A percentile compares a stretch with the other conserved stretches of the same genome.
Conservation (phyloP, 2,113 vertebrate genomes). For the Stegostoma tigrinum region DNA sequence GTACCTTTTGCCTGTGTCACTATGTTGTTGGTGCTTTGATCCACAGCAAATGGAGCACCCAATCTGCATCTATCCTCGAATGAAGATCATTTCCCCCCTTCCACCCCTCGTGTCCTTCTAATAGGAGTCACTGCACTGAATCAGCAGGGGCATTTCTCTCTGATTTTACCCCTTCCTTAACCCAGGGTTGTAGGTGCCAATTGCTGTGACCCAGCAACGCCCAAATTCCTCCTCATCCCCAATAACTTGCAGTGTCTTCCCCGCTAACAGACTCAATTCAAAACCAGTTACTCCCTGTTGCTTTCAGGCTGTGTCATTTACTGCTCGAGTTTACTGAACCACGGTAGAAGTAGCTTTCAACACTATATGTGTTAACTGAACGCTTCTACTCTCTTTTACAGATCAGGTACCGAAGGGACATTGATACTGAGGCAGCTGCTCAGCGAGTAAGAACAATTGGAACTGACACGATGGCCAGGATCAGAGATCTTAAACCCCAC, state of each 20-base stretch:
- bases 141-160: not conserved
- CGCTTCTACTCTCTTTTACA: slow-evolving; percentile 46
- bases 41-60: not conserved
- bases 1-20: not conserved
- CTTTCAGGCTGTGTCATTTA: not conserved
- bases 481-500: slow-evolving; percentile 75
- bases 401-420: slow-evolving; percentile 80
- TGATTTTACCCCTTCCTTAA: not conserved
- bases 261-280: not conserved
- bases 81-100: no score
- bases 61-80: not conserved
- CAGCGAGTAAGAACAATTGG: slow-evolving; percentile 62
- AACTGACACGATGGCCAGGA: slow-evolving; percentile 70
- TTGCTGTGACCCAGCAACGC: not conserved
- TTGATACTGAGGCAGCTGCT: slow-evolving; percentile 73
- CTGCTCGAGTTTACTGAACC: not conserved
- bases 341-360: not conserved
- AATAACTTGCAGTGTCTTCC: not conserved
- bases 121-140: not conserved
- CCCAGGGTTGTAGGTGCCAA: not conserved
- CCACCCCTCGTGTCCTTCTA: no score
- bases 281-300: not conserved
- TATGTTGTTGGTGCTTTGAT: not conserved
- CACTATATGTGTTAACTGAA: not conserved
- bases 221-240: not conserved